Base-by-base conservation (phyloP, 2,888 invertebrate species). In the Pimpla rufipes region DNA sequence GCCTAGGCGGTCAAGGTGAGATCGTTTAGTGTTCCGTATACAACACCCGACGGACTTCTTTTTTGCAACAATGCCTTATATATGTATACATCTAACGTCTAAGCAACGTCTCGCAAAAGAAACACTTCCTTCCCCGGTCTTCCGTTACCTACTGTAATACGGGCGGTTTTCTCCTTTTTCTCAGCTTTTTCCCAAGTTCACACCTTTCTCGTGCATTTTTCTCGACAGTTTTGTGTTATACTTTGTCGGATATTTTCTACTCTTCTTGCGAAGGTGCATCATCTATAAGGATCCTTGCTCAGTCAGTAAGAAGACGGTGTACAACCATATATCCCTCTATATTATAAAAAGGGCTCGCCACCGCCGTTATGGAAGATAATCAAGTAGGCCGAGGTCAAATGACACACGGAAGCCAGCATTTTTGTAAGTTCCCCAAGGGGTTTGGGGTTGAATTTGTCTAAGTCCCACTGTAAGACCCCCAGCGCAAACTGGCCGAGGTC, bases 21-120 rank as follows among this genome's bases (percentile, higher is more conserved):
- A 79, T 52, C 52, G 18, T 52, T 21, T 18, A 21, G 10, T 21
- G 21, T 52, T 52, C 21, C 10, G 18, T 66, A 74, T 73, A 57
- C 37, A 55, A 52, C 66, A 47, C 57, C 45, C 66, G 66, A 57
- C 57, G 37, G 40, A 80, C 59, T 67, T 18, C 57, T n/a, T 75
- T 75, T 68, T 52, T 57, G 50, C 10, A 18, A 13, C 47, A 29
- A 50, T 80, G 57, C 52, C 21, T 7, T 52, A 8, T 21, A 52
- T 11, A 52, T 21, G 0, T 13, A 13, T 23, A 23, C 1, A 23
- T 11, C 0, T 4, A 55, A 55, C 2, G 5, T 57, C 2, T 29
- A n/a, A 29, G n/a, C 2, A 57, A 29, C 29, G 23, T 57, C n/a
- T 23, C 59, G 7, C 45, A 55, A 62, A 62, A 68, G 59, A 70